Conservation (phyloP, 2,113 vertebrate species). For the Ailuropoda melanoleuca region DNA sequence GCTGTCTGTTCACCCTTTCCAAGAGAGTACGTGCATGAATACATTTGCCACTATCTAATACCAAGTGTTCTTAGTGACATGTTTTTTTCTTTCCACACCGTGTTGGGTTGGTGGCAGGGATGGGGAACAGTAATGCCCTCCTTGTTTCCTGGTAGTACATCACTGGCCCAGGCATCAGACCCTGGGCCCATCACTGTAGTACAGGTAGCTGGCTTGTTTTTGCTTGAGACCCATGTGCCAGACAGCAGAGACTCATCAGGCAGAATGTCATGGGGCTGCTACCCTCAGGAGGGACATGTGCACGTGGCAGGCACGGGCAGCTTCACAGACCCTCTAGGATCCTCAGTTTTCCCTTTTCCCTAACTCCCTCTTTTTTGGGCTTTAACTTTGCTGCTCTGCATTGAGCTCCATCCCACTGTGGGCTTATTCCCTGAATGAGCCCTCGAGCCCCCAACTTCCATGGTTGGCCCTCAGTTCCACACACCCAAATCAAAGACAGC, state of each 20-base stretch:
- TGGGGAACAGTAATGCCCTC: background rate
- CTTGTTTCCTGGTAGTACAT: background rate
- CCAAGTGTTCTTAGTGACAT: background rate
- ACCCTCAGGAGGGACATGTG: background rate
- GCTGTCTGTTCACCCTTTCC: background rate
- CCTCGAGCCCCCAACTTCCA: background rate
- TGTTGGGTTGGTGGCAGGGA: no score
- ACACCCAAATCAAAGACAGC: background rate
- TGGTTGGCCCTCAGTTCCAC: background rate
- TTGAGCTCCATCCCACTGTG: background rate
- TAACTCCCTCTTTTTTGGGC: background rate
- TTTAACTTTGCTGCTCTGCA: background rate
- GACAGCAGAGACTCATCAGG: background rate
- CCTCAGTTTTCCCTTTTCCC: background rate
- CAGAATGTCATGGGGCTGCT: background rate
- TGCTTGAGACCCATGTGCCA: background rate
- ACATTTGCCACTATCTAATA: background rate
- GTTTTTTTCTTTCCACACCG: background rate
- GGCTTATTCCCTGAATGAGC: background rate
- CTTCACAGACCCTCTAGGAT: no score
- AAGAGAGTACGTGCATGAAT: background rate
- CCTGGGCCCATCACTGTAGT: background rate
- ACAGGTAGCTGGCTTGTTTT: background rate
- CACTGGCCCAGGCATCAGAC: background rate
- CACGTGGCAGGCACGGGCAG: fast-evolving